Conservation (phyloP, 2,797 vertebrate genomes). For the Premnoplex brunnescens region DNA sequence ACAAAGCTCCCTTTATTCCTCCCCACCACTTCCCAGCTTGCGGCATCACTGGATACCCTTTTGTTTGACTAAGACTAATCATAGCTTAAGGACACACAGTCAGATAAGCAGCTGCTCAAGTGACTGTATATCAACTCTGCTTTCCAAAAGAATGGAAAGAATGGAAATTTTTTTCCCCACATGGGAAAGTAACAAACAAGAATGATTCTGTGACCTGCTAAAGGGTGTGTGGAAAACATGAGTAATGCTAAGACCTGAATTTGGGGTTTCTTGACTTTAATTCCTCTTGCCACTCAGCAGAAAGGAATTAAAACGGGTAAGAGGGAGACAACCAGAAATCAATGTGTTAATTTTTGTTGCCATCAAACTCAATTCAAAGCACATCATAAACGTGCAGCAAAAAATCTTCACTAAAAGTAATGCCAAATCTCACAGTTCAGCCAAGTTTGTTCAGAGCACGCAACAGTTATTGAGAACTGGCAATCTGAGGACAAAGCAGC, state of each 20-base stretch:
- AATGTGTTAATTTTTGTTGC: neutral
- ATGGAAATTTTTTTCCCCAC: neutral
- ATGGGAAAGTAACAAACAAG: conserved; percentile 23
- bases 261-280: conserved; percentile 22
- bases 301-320: neutral
- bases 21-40: neutral
- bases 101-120: conserved; percentile 52
- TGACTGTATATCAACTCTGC: conserved; percentile 11
- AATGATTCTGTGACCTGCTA: conserved; percentile 27
- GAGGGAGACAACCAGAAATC: neutral
- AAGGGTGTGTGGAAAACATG: neutral
- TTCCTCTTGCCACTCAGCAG: neutral
- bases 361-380: neutral
- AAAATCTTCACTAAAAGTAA: neutral
- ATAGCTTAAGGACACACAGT: conserved; percentile 26
- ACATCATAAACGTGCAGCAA: neutral
- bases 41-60: neutral
- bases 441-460: neutral
- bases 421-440: neutral
- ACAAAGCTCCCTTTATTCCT: conserved; percentile 21
- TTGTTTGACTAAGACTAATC: conserved; percentile 46
- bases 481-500: neutral
- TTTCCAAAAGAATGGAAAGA: neutral
- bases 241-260: conserved; percentile 6
- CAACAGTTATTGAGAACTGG: neutral